Base-by-base conservation (phyloP, 2,113 vertebrate species). In the Neomonachus schauinslandi region DNA sequence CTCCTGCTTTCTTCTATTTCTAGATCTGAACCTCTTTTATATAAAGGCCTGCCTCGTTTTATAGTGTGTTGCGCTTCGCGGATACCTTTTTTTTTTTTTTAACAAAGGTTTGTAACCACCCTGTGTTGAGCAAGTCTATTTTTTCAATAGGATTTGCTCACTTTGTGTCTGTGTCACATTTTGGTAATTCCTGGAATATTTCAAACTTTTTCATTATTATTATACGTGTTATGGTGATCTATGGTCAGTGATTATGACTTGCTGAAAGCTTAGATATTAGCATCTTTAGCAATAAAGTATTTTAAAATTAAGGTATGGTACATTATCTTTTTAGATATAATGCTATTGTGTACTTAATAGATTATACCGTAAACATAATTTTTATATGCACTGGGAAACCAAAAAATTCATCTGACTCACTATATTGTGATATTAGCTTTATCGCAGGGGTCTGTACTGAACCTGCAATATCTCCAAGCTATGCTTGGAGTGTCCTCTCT, bases 1-100 rank as follows among this genome's bases (percentile, higher is more conserved):
- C 19, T 57, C 18, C 69, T 84, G 36, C 42, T 96, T 94, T 88
- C 82, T 88, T 79, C 74, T 24, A 86, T 72, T 69, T 90, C 55
- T 81, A 59, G 31, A 72, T 61, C 19, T 89, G 26, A 91, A 94
- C 16, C 28, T 89, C 28, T 89, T 85, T 84, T 83, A 61, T 24
- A 72, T 76, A 69, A 19, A 71, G 67, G 33, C 33, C 26, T 74
- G 39, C 39, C 22, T 74, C 0, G 1, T 26, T 74, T 74, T 39
- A 42, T 7, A 42, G 39, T 2, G 5, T 74, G 39, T 42, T 74
- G 39, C 5, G 14, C 22, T 74, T 26, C 10, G 11, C 28, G 24
- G 39, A 42, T 46, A 46, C 72, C 5, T 31, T 46, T 74, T 26
- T 39, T 39, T 72, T 39, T 72, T 42, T 65, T 63, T 63, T 63